Base-by-base conservation (phyloP, 2,797 vertebrate genomes). In the Centroberyx gerrardi region DNA sequence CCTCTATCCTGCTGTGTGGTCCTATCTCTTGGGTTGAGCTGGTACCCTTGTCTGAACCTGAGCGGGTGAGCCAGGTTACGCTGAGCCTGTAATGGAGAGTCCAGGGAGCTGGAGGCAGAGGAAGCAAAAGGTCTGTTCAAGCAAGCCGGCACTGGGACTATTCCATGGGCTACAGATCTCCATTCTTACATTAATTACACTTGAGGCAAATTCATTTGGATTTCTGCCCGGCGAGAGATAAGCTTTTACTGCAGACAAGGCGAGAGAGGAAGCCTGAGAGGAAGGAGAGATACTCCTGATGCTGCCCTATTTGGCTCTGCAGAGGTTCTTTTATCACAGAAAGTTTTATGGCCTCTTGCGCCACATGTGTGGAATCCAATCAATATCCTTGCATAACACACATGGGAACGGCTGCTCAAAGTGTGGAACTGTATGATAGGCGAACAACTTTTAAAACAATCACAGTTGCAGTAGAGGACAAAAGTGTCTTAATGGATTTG, bases 171-270 rank as follows among this genome's bases (percentile, higher is more conserved):
- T 27, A 56, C 76, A 80, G 72, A 87, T 84, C 90, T 87, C 73
- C 84, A 78, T 84, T 92, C 86, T 69, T 81, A 88, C 88, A 90
- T 92, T 93, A 94, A 94, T 94, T 93, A 92, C 88, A 93, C 87
- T 90, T 83, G 80, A 90, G 87, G 88, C 84, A 86, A 91, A 92
- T 92, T 91, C 84, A 90, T 92, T 93, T 92, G 81, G 89, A 92
- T 81, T 83, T 86, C 82, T 80, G 84, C 81, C 86, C 78, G 28
- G 87, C 8, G 44, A 85, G 82, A 91, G 89, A 93, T 90, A 92
- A 90, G 84, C 65, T 83, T 78, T 82, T 69, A 71, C 77, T 83
- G 83, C 82, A 78, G 81, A 85, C 72, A 63, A 84, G 78, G 78
- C 66, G 51, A 40, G 72, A 79, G 71, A 78, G 69, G 62, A 22